Evolutionary conservation across 2,888 invertebrate genomes (phyloP).

Genomic region (Pachliopta kotzebuea): DNA sequence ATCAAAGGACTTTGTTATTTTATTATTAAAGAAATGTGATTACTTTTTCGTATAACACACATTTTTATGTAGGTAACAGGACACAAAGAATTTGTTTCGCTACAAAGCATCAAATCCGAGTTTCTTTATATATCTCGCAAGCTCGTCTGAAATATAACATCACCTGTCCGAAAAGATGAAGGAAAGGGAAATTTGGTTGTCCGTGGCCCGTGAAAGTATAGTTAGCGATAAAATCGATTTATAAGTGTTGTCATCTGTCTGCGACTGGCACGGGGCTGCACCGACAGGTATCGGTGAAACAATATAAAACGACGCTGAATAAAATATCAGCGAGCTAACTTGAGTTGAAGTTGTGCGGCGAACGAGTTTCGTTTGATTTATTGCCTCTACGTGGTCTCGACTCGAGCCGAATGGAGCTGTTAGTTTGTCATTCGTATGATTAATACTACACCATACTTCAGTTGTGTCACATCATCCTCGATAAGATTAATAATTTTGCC

Average conservation of each 20-base stretch:
- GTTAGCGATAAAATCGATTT: constrained; percentile 42
- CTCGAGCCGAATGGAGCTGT: constrained; percentile 51
- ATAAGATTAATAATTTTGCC: constrained; percentile 32
- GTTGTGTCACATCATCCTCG: constrained; percentile 36
- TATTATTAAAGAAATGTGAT: too few relatives aligned
- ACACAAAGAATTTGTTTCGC: not conserved
- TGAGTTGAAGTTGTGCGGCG: constrained; percentile 26
- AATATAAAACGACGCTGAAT: constrained; percentile 44
- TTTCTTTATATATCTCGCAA: constrained; percentile 10
- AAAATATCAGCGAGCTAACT: constrained; percentile 43
- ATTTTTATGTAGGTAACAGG: too few relatives aligned
- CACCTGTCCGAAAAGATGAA: constrained; percentile 30
- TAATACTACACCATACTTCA: constrained; percentile 42
- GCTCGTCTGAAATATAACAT: constrained; percentile 23
- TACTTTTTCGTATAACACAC: too few relatives aligned
- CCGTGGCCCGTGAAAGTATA: constrained; percentile 27
- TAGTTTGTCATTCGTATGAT: constrained; percentile 58
- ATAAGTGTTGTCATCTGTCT: constrained; percentile 39
- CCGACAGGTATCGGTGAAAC: constrained; percentile 40
- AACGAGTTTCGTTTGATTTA: constrained; percentile 49
- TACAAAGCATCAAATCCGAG: not conserved
- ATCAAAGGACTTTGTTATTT: too few relatives aligned
- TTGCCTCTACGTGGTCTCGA: constrained; percentile 45
- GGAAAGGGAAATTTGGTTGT: constrained; percentile 29
- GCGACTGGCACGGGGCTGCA: constrained; percentile 44